A percentile compares a stretch with the other conserved stretches of the same genome.
Conservation (phyloP, 2,888 invertebrate genomes). For the Tiphia femorata region DNA sequence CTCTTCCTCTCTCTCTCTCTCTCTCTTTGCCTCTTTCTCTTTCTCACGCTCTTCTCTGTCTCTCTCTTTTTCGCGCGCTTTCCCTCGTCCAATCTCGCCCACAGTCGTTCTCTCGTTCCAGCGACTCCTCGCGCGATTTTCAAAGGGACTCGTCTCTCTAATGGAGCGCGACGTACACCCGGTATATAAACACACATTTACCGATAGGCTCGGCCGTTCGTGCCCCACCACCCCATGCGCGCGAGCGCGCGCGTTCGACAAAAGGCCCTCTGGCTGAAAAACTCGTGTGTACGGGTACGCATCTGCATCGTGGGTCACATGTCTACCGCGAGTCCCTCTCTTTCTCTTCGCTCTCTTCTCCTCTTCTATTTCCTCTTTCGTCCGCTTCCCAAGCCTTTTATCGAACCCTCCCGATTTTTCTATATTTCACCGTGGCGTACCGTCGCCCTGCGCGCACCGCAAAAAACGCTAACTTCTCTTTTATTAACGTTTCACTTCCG, state of each 20-base stretch:
- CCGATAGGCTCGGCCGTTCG: too few species aligned
- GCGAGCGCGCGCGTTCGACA: constrained; percentile 19
- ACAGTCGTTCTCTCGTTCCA: constrained; percentile 9
- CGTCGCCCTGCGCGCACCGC: not conserved
- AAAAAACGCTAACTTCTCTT: not conserved
- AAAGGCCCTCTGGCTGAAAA: constrained; percentile 1
- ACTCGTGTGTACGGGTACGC: too few species aligned
- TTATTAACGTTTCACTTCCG: not conserved
- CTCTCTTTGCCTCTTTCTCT: not conserved
- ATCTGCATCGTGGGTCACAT: not conserved
- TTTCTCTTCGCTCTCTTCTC: too few species aligned
- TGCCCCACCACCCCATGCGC: constrained; percentile 4
- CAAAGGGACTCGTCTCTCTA: constrained; percentile 40
- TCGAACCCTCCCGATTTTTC: too few species aligned
- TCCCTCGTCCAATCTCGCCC: too few species aligned
- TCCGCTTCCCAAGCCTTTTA: too few species aligned
- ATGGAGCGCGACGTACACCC: constrained; percentile 31
- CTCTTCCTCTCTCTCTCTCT: not conserved
- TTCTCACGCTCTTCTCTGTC: not conserved
- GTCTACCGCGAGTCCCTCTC: not conserved
- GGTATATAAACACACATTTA: not conserved
- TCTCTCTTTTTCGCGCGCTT: not conserved
- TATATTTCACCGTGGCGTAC: too few species aligned
- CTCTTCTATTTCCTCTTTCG: too few species aligned
- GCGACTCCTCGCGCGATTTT: constrained; percentile 26